Evolutionary conservation across 1,140 invertebrate species (phyloP).

Genomic region (Danaus plexippus): DNA sequence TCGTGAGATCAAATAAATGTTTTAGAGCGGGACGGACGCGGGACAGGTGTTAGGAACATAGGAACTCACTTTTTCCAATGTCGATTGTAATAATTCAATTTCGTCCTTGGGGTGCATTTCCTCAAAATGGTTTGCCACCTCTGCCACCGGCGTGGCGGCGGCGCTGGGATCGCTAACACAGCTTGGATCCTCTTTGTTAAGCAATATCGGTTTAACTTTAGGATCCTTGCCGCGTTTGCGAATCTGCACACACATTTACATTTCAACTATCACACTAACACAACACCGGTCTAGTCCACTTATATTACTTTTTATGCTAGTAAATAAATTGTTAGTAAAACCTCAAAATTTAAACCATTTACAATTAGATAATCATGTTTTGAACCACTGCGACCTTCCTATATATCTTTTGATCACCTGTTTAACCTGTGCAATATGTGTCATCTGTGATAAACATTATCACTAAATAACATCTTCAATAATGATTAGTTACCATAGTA

Average conservation of each 20-base stretch:
- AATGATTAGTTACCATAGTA: too few relatives aligned
- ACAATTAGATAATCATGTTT: too few relatives aligned
- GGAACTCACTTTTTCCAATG: conserved; percentile 67
- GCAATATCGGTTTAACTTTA: conserved; percentile 70
- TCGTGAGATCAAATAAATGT: background rate
- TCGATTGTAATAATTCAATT: conserved; percentile 75
- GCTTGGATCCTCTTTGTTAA: conserved; percentile 72
- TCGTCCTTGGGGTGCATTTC: conserved; percentile 85
- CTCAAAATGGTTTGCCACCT: conserved; percentile 80
- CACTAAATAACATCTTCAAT: too few relatives aligned
- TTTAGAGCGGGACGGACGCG: conserved; percentile 6
- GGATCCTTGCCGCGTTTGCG: conserved; percentile 70
- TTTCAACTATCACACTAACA: background rate
- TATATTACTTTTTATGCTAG: too few relatives aligned
- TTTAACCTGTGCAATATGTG: too few relatives aligned
- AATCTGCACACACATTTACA: conserved; percentile 51
- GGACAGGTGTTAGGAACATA: conserved; percentile 13
- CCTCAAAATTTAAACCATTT: too few relatives aligned
- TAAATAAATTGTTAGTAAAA: too few relatives aligned
- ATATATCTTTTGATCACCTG: too few relatives aligned
- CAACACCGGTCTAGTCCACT: too few relatives aligned
- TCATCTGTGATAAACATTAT: too few relatives aligned
- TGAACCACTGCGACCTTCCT: too few relatives aligned
- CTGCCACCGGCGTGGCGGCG: conserved; percentile 36
- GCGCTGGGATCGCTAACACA: conserved; percentile 62